Conservation (phyloP, 2,888 invertebrate genomes). For the Macaria notata region DNA sequence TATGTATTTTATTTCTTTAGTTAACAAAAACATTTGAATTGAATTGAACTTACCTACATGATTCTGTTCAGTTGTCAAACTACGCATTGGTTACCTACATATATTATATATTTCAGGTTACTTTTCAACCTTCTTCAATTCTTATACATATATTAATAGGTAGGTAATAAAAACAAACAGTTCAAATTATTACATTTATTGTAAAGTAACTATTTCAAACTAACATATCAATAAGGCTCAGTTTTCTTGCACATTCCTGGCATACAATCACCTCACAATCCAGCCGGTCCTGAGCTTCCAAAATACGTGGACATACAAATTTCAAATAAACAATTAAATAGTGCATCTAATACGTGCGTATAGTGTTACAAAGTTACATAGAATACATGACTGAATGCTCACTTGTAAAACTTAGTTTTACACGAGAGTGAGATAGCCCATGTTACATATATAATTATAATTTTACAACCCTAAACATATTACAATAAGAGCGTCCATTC, state of each 20-base stretch:
- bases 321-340: slow-evolving; percentile 61
- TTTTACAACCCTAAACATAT: slow-evolving; percentile 39
- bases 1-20: too few relatives aligned
- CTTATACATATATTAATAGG: neutral
- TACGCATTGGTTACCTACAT: too few relatives aligned
- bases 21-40: too few relatives aligned
- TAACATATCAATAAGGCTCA: slow-evolving; percentile 72
- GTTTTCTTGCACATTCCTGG: slow-evolving; percentile 52
- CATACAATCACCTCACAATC: slow-evolving; percentile 55
- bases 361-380: slow-evolving; percentile 57
- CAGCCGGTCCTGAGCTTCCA: slow-evolving; percentile 57
- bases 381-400: slow-evolving; percentile 37
- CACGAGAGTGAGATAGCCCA: slow-evolving; percentile 32
- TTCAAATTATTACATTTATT: slow-evolving; percentile 61
- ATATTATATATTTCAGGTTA: too few relatives aligned
- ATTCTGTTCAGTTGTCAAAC: too few relatives aligned
- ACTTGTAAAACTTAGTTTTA: slow-evolving; percentile 44
- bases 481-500: neutral
- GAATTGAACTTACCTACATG: too few relatives aligned
- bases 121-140: too few relatives aligned
- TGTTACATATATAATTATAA: slow-evolving; percentile 37
- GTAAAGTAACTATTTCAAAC: slow-evolving; percentile 69
- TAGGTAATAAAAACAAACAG: slow-evolving; percentile 24
- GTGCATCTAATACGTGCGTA: slow-evolving; percentile 70
- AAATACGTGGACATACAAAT: slow-evolving; percentile 71